phyloP scores from a whole-genome alignment of 2,888 invertebrate species.

The Spilarctia lutea region DNA sequence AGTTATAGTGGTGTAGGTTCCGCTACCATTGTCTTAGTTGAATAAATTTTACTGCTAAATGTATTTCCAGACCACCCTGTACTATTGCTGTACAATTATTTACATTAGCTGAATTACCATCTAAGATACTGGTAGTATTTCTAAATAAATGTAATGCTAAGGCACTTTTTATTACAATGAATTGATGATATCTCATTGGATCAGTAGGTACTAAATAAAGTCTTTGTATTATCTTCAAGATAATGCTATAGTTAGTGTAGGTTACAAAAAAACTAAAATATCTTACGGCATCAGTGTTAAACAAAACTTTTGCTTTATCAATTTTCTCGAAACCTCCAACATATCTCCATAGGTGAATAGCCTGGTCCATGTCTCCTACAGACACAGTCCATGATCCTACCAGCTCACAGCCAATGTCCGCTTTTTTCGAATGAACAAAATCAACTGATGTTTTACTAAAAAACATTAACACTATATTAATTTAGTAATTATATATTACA shows the following conservation, averaged over 20 bases:
- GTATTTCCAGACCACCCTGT: no score
- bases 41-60: no score
- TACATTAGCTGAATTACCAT: not conserved
- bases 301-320: slow-evolving; percentile 91
- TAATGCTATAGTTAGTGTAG: not conserved
- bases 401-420: slow-evolving; percentile 92
- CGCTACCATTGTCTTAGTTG: not conserved
- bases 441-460: slow-evolving; percentile 92
- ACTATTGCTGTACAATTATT: not conserved
- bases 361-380: slow-evolving; percentile 99
- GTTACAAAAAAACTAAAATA: not conserved
- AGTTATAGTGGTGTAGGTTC: not conserved
- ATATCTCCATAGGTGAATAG: slow-evolving; percentile 98
- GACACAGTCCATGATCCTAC: slow-evolving; percentile 98
- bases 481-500: not conserved
- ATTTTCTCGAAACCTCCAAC: slow-evolving; percentile 96
- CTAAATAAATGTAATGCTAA: not conserved
- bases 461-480: not conserved
- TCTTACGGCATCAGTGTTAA: slow-evolving; percentile 89
- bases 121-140: not conserved
- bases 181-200: not conserved
- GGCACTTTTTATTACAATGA: not conserved
- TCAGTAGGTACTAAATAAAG: not conserved
- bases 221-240: not conserved
- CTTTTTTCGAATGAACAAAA: slow-evolving; percentile 90